phyloP scores from a whole-genome alignment of 2,888 invertebrate genomes.

The Augochlorella aurata region DNA sequence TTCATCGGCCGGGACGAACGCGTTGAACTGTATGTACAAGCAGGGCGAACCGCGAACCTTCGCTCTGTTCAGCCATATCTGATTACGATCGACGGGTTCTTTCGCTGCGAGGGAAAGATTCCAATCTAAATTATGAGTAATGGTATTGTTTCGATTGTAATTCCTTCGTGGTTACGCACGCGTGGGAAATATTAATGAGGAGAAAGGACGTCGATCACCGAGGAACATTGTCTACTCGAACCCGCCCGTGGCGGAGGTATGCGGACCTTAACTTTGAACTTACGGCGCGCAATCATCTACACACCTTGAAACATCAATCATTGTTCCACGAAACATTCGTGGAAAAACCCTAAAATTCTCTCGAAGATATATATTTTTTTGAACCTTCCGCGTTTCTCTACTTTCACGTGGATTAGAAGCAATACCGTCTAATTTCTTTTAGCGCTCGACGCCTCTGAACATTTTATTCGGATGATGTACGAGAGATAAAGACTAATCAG shows the following conservation, averaged over 20 bases:
- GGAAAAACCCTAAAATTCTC: not conserved
- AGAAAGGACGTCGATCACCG: conserved; percentile 22
- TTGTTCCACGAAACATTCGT: not conserved
- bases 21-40: not conserved
- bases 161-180: conserved; percentile 11
- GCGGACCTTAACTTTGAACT: conserved; percentile 20
- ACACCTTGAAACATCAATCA: not conserved
- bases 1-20: conserved; percentile 4
- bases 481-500: too few species aligned
- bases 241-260: too few species aligned
- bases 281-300: not conserved
- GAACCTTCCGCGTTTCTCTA: too few species aligned
- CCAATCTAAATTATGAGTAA: conserved; percentile 15
- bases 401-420: too few species aligned
- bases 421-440: too few species aligned
- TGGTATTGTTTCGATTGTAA: conserved; percentile 21
- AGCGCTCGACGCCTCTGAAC: too few species aligned
- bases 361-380: too few species aligned
- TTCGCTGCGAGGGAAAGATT: conserved; percentile 2
- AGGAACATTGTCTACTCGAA: not conserved
- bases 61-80: conserved; percentile 1
- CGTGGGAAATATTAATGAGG: conserved; percentile 32
- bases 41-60: conserved; percentile 7
- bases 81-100: conserved; percentile 18
- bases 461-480: too few species aligned